Evolutionary conservation across 2,888 invertebrate species (phyloP), one percentile per base, ranked within the genome.

Genomic region (Hylaea fasciaria): DNA sequence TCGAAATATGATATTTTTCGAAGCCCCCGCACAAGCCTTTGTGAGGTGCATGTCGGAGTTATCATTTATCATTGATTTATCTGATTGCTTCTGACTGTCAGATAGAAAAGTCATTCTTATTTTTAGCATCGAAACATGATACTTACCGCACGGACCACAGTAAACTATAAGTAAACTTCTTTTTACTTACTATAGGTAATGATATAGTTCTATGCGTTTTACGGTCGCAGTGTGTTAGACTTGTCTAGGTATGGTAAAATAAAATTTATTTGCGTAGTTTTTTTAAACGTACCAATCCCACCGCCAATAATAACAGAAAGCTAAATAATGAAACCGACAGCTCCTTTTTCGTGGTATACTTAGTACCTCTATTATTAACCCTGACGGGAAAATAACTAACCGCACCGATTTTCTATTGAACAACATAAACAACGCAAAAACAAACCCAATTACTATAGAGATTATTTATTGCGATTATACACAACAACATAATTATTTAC

Each of bases 11-110:
- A 81, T 82, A 81, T 78, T 57, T 56, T 54, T 43, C 54, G 65
- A 63, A 67, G 71, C 71, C 70, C 66, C 73, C 68, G 67, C 73
- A 65, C 64, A 69, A 62, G 72, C 70, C 66, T 76, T 75, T 74
- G 71, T 78, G 77, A 77, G 57, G 14, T 75, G 73, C 77, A 77
- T 71, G 77, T 75, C 78, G 68, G 75, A 74, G 71, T 77, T 71
- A 83, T 83, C 81, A 88, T 88, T 87, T 85, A 87, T 88, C 86
- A 88, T 81, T 75, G 82, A 84, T 81, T 82, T 85, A 87, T 86
- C 84, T 71, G 80, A 86, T 86, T 81, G 81, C 78, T 78, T 71
- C 77, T 73, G 73, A 68, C 73, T 72, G 78, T 71, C 70, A 72
- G 80, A 74, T 76, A 72, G 79, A 81, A 76, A 70, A 84, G 81